Base-by-base conservation (phyloP, 2,888 invertebrate genomes). In the Lissocephala sabroskyi region DNA sequence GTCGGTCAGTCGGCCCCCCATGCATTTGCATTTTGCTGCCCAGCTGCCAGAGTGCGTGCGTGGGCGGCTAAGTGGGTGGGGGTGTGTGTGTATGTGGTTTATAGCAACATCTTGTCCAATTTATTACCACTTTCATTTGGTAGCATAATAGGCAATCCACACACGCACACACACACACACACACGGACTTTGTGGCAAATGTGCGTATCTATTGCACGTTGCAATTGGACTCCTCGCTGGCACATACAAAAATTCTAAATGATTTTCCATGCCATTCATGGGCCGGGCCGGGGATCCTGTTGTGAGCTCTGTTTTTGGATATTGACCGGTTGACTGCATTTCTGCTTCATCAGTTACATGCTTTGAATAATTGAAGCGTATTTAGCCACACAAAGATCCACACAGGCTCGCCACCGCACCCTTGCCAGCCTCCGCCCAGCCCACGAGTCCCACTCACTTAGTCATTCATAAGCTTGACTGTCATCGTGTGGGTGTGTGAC, bases 341-440 rank as follows among this genome's bases (percentile, higher is more conserved):
- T 78, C 65, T 74, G 75, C 79, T 78, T 75, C 77, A 77, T 77
- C 78, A 79, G 77, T 77, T 77, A 79, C 79, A 77, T 76, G 77
- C 66, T 71, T 66, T 77, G 77, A 77, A 77, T 77, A 77, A 77
- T 78, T 77, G 76, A 79, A 63, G 76, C 68, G 68, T 65, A 68
- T 68, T 71, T 68, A 63, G 62, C 14, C 23, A 43, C 23, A 19
- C 18, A 19, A 13, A 44, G 18, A 50, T 11, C 36, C 16, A 41
- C 18, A 28, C 30, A 29, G 45, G 45, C 33, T 45, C 45, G 28
- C 23, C n/a, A 2, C 4, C 30, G 10, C 29, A 29, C 29, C n/a
- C n/a, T n/a, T n/a, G n/a, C n/a, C n/a, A n/a, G n/a, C n/a, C n/a
- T n/a, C n/a, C n/a, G n/a, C n/a, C n/a, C n/a, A n/a, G n/a, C n/a